Base-by-base conservation (phyloP, 2,113 vertebrate genomes). In the Pomatorhinus ruficollis region DNA sequence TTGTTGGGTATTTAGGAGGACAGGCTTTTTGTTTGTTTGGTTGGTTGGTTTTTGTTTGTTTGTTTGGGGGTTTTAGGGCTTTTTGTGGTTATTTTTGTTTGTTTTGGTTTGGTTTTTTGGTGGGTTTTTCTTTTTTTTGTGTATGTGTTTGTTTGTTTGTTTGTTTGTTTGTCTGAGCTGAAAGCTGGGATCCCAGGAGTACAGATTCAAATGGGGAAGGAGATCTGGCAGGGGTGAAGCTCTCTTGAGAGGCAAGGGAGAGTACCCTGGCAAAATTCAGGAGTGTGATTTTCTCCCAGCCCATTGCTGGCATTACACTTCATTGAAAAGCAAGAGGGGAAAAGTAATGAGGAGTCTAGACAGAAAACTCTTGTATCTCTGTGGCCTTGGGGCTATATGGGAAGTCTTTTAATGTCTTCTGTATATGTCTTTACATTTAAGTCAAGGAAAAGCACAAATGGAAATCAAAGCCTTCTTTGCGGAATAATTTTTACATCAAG, bases 21-120 rank as follows among this genome's bases (percentile, higher is more conserved):
- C n/a, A 69, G 10, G 8, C 0, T 0, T 5, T 12, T 21, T 49
- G 12, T 49, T 24, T 21, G 20, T 20, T 44, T 42, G 42, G 12
- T 47, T 20, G 44, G 44, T 39, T 39, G 37, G 37, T 8, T 19
- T 33, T 33, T 17, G 42, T 53, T 54, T 9, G 14, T n/a, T n/a
- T 14, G 5, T 44, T 89, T 70, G 45, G 8, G 18, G 16, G 6
- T 15, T 52, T 30, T 20, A 11, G 42, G 40, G 2, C 12, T 11
- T 12, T 33, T 33, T n/a, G n/a, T n/a, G n/a, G n/a, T n/a, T n/a
- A n/a, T 18, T 16, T 53, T 54, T 14, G 14, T n/a, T n/a, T 13
- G 5, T 39, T 42, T 42, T 42, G 17, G 15, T 42, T 42, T 42
- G 13, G 42, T 14, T 20, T 45, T 45, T 45, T 40, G 39, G 39